Conservation (phyloP, 1,140 invertebrate species). For the Listronotus bonariensis region DNA sequence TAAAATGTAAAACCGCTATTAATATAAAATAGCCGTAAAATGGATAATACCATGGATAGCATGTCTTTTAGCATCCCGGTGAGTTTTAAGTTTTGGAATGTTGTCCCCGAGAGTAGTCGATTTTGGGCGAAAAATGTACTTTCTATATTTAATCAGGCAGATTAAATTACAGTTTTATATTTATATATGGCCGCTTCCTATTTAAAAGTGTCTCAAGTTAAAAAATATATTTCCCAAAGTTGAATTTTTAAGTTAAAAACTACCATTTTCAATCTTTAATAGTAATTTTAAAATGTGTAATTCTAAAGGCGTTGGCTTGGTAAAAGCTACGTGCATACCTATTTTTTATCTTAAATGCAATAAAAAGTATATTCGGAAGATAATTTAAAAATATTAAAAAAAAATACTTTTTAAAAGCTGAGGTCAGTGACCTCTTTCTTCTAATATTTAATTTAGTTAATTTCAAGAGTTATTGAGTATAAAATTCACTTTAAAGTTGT, state of each 20-base stretch:
- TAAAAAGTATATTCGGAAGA: neutral
- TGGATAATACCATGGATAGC: slow-evolving; percentile 31
- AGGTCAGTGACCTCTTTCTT: neutral
- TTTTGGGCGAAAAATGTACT: slow-evolving; percentile 29
- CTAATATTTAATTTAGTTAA: neutral
- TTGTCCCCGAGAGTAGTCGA: slow-evolving; percentile 22
- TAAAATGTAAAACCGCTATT: slow-evolving; percentile 15
- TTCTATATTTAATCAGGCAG: slow-evolving; percentile 27
- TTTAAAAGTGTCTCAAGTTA: neutral
- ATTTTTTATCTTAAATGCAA: slow-evolving; percentile 24
- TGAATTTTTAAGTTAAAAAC: no score
- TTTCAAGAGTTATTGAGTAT: neutral
- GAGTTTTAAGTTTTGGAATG: slow-evolving; percentile 15
- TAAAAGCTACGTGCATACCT: slow-evolving; percentile 1
- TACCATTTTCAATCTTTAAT: no score
- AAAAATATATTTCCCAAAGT: no score
- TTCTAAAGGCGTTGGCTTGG: slow-evolving; percentile 32
- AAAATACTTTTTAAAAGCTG: neutral
- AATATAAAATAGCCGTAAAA: neutral
- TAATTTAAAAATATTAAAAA: neutral
- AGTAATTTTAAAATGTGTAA: neutral
- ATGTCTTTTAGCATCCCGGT: slow-evolving; percentile 20
- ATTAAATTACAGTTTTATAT: slow-evolving; percentile 11
- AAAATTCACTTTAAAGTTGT: slow-evolving; percentile 3
- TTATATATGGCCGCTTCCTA: slow-evolving; percentile 3